A percentile compares a stretch with the other conserved stretches of the same genome.
These are phyloP conservation scores for Portunus trituberculatus DNA, from an alignment of 1,140 invertebrate species.

Conservation along the genomic window DNA sequence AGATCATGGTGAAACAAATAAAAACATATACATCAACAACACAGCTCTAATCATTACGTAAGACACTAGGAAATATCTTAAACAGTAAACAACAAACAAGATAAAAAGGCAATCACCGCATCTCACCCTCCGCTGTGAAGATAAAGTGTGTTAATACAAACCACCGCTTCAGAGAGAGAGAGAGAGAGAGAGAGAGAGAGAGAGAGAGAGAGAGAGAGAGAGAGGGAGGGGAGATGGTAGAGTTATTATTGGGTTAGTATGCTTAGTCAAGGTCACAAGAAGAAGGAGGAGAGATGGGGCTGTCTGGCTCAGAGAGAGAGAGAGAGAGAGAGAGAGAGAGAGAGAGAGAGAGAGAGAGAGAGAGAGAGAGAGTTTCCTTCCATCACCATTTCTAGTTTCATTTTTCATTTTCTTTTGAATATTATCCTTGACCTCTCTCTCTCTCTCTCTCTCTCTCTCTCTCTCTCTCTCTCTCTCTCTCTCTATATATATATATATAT, in stretches of 20 bases:
- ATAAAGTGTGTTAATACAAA: neutral
- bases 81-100: neutral
- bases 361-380: neutral
- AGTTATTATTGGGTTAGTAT: neutral
- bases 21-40: too few relatives aligned
- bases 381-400: neutral
- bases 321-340: neutral
- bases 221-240: neutral
- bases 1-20: too few relatives aligned
- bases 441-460: neutral
- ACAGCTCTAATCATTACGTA: too few relatives aligned
- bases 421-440: too few relatives aligned
- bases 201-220: slow-evolving; percentile 31
- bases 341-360: slow-evolving; percentile 1
- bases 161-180: neutral
- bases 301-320: slow-evolving; percentile 5
- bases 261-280: neutral
- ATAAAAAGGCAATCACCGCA: neutral
- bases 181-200: slow-evolving; percentile 39
- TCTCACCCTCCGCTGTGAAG: neutral
- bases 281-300: neutral
- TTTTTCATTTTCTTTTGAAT: neutral
- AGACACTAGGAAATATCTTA: too few relatives aligned
- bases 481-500: neutral
- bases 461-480: slow-evolving; percentile 32